These are phyloP conservation scores for Hyles vespertilio DNA, from an alignment of 1,140 invertebrate species.

Conservation along the genomic window DNA sequence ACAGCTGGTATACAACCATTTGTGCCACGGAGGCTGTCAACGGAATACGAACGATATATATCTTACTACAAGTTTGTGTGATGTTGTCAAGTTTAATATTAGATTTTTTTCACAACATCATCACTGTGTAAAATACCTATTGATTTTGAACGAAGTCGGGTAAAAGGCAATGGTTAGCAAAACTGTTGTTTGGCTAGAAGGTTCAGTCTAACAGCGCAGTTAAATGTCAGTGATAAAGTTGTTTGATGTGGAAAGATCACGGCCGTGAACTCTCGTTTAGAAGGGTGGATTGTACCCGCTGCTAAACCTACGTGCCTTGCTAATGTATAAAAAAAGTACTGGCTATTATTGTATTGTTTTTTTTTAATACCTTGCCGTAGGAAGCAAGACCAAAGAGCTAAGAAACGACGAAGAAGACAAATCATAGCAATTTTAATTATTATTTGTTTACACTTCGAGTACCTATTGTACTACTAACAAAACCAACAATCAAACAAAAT, in stretches of 20 bases:
- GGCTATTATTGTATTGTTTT: too few relatives aligned
- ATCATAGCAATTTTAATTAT: too few relatives aligned
- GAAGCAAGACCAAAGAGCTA: too few relatives aligned
- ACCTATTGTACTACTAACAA: too few relatives aligned
- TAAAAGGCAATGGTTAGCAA: neutral
- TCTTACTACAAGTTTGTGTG: conserved; percentile 10
- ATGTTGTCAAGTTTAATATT: neutral
- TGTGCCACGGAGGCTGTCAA: neutral
- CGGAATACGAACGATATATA: neutral
- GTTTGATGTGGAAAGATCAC: conserved; percentile 22
- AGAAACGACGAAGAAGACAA: too few relatives aligned
- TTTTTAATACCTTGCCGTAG: too few relatives aligned
- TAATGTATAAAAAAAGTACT: too few relatives aligned
- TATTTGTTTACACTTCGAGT: too few relatives aligned
- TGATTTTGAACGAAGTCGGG: conserved; percentile 1
- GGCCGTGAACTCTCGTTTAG: conserved; percentile 31
- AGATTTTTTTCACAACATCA: neutral
- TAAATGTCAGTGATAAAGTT: conserved; percentile 29
- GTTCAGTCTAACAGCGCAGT: conserved; percentile 12
- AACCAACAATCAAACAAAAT: too few relatives aligned
- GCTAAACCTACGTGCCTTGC: too few relatives aligned
- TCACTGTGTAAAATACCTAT: neutral
- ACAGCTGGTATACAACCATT: too few relatives aligned
- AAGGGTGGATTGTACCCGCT: conserved; percentile 14
- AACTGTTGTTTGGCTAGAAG: conserved; percentile 4